These are phyloP conservation scores for Myotis vivesi DNA, from an alignment of 2,797 vertebrate genomes.

Conservation along the genomic window DNA sequence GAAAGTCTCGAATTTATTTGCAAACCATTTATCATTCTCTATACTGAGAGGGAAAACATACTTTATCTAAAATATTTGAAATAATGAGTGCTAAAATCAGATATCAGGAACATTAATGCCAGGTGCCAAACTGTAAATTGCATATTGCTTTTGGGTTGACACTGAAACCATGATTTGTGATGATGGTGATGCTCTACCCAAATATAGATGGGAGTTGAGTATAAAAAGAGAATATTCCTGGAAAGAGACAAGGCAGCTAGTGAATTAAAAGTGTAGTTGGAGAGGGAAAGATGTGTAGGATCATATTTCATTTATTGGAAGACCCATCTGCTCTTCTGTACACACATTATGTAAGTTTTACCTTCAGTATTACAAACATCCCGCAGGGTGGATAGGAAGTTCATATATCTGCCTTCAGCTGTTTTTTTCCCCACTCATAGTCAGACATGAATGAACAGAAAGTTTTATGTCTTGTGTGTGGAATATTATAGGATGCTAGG, in stretches of 20 bases:
- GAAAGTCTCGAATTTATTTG: constrained; percentile 72
- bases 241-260: constrained; percentile 38
- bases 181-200: constrained; percentile 45
- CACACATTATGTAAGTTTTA: not conserved
- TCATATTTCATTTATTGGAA: constrained; percentile 53
- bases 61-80: constrained; percentile 70
- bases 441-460: constrained; percentile 42
- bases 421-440: constrained; percentile 4
- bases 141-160: not conserved
- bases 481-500: not conserved
- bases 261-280: constrained; percentile 53
- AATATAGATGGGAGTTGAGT: not conserved
- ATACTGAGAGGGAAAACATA: constrained; percentile 52
- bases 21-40: constrained; percentile 68
- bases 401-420: constrained; percentile 51
- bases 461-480: constrained; percentile 44
- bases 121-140: not conserved
- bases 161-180: constrained; percentile 47
- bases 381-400: constrained; percentile 18
- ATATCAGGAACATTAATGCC: not conserved
- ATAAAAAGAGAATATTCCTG: constrained; percentile 20
- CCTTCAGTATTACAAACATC: constrained; percentile 35
- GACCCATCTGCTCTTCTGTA: constrained; percentile 55
- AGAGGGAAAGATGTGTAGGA: constrained; percentile 7
- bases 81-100: constrained; percentile 62